Conservation (phyloP, 2,888 invertebrate species). For the Lomographa bimaculata region DNA sequence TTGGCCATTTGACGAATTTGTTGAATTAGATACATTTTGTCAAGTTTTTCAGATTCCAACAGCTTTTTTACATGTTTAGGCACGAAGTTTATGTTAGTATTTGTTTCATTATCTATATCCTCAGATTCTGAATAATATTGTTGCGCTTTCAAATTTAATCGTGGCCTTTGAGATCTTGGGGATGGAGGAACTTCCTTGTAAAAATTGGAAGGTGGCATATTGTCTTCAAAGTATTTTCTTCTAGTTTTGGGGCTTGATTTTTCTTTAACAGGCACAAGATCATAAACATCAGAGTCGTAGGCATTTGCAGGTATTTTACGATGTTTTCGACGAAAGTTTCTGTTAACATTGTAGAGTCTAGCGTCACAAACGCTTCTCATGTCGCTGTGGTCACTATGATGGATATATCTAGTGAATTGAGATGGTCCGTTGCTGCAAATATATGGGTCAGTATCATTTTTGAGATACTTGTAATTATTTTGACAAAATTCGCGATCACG, state of each 20-base stretch:
- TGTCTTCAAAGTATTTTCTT: slow-evolving; percentile 56
- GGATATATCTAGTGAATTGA: slow-evolving; percentile 5
- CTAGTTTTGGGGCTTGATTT: slow-evolving; percentile 67
- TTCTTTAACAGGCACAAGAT: slow-evolving; percentile 71
- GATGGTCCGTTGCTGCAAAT: slow-evolving; percentile 52
- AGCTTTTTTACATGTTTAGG: no score
- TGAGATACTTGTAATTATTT: slow-evolving; percentile 38
- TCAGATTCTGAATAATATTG: slow-evolving; percentile 40
- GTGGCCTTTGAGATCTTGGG: slow-evolving; percentile 63
- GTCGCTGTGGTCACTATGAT: slow-evolving; percentile 45
- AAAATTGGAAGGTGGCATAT: slow-evolving; percentile 42
- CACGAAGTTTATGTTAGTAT: no score
- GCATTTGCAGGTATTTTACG: slow-evolving; percentile 40
- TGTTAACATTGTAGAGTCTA: slow-evolving; percentile 56
- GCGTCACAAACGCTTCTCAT: slow-evolving; percentile 66
- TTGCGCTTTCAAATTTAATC: slow-evolving; percentile 64
- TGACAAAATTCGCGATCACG: slow-evolving; percentile 59
- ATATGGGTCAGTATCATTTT: slow-evolving; percentile 53
- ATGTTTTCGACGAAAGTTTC: slow-evolving; percentile 41
- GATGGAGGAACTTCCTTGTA: slow-evolving; percentile 71
- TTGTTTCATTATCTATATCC: slow-evolving; percentile 1
- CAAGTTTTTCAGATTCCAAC: slow-evolving; percentile 29
- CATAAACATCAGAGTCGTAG: slow-evolving; percentile 63
- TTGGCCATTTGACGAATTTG: slow-evolving; percentile 18
- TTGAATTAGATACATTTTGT: slow-evolving; percentile 34